phyloP scores from a whole-genome alignment of 1,140 invertebrate genomes.

The Cotesia vestalis region DNA sequence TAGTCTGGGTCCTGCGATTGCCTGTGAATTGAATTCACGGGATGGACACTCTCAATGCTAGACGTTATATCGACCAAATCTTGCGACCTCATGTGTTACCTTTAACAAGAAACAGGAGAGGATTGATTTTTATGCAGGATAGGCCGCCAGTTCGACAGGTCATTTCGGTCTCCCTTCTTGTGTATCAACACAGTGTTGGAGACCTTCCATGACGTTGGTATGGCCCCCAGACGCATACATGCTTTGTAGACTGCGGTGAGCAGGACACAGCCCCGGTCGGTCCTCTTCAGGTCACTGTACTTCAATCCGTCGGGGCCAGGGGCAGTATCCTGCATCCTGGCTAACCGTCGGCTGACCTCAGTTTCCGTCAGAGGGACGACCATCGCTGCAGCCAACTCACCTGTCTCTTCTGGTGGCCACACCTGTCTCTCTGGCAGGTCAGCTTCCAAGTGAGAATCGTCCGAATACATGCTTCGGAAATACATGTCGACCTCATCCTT shows the following conservation, averaged over 20 bases:
- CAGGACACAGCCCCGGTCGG: not conserved
- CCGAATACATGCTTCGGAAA: not conserved
- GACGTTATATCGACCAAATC: not conserved
- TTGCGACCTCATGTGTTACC: not conserved
- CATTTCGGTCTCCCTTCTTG: not conserved
- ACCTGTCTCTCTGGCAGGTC: not conserved
- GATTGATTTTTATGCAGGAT: too few relatives aligned
- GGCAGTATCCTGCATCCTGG: not conserved
- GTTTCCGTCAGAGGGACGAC: not conserved
- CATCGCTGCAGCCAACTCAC: not conserved
- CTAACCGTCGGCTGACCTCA: not conserved
- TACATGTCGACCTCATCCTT: not conserved
- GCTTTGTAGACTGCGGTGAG: not conserved
- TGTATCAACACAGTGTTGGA: constrained; percentile 46
- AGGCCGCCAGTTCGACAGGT: too few relatives aligned
- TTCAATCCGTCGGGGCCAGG: not conserved
- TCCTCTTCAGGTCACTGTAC: not conserved
- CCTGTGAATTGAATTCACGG: too few relatives aligned
- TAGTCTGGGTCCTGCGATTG: too few relatives aligned
- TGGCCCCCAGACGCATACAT: not conserved
- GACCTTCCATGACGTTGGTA: constrained; percentile 29
- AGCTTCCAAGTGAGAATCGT: not conserved
- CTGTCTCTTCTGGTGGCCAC: too few relatives aligned
- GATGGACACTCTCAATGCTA: constrained; percentile 31
- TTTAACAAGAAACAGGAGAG: not conserved